Base-by-base conservation (phyloP, 2,888 invertebrate genomes). In the Drosophila crucigera region DNA sequence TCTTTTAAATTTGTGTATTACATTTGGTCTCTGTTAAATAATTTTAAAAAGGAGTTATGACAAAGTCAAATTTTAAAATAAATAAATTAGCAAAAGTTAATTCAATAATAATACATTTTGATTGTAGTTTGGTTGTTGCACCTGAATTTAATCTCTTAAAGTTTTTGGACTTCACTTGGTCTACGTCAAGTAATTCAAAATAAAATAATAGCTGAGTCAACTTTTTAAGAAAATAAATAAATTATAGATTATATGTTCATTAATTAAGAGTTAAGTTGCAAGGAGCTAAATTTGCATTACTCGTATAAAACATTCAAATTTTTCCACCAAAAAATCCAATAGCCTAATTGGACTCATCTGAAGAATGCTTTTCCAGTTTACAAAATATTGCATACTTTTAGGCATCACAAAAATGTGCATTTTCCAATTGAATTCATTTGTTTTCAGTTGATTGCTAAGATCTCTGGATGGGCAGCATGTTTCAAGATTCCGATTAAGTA, bases 371-470 rank as follows among this genome's bases (percentile, higher is more conserved):
- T 25, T 25, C 47, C 7, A 9, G 25, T 16, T 0, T 9, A 37
- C 3, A 16, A 73, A 61, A 4, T 5, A 11, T 58, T 76, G 79
- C 77, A 79, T 80, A 80, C 80, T 80, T 80, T 79, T 63, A 68
- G 78, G 77, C 65, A 4, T 33, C 16, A 2, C 0, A 0, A 41
- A 35, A 28, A 28, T 59, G 19, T 14, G 0, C 0, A 0, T 30
- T 47, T 28, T 14, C 16, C 25, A 22, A 7, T 47, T 22, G 47
- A 16, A 16, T 16, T 47, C 11, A 14, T 30, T 30, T 6, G 5
- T 4, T 30, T 39, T 39, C 16, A 39, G 56, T 0, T 14, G 4
- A 56, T n/a, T n/a, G 37, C 6, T n/a, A 14, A 3, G 7, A 39
- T 9, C 56, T 28, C 10, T 14, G 11, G 9, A 28, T 14, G 3